Evolutionary conservation across 2,888 invertebrate genomes (phyloP).

Genomic region (Oeneis ivallda): DNA sequence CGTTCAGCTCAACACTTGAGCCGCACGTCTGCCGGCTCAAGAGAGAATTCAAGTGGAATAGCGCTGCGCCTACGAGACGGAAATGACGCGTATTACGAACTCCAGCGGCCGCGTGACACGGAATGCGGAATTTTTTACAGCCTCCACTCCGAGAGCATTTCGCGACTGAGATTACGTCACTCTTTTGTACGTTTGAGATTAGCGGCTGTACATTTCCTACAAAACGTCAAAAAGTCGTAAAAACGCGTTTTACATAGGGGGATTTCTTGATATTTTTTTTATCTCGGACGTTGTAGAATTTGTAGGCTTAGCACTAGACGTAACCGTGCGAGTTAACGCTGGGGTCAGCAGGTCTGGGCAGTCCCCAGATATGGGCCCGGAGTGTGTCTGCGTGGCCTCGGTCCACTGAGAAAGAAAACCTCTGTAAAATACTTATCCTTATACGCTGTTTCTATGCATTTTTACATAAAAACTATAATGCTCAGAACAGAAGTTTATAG

Average conservation of each 20-base stretch:
- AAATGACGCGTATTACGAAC: constrained; percentile 43
- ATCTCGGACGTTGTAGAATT: neutral
- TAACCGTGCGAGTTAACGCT: too few species aligned
- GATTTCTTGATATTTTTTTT: neutral
- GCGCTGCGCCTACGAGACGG: constrained; percentile 46
- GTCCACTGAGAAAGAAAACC: too few species aligned
- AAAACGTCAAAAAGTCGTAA: neutral
- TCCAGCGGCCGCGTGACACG: constrained; percentile 35
- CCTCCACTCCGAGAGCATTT: constrained; percentile 9
- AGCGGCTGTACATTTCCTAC: constrained; percentile 14
- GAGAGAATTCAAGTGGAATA: constrained; percentile 60
- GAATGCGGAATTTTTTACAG: constrained; percentile 31
- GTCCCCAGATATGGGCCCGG: too few species aligned
- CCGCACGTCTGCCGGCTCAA: constrained; percentile 46
- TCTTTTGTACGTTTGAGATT: constrained; percentile 19
- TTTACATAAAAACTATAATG: too few species aligned
- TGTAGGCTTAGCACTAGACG: too few species aligned
- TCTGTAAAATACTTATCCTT: too few species aligned
- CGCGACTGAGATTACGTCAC: constrained; percentile 20
- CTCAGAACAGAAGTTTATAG: too few species aligned
- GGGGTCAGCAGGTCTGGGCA: too few species aligned
- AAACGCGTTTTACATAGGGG: neutral
- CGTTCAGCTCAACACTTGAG: constrained; percentile 38
- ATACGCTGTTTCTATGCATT: too few species aligned
- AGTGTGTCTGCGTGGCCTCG: too few species aligned